Percentiles rank a stretch among this genome's conserved stretches.
phyloP scores from a whole-genome alignment of 2,797 vertebrate genomes.

The Catamblyrhynchus diadema region DNA sequence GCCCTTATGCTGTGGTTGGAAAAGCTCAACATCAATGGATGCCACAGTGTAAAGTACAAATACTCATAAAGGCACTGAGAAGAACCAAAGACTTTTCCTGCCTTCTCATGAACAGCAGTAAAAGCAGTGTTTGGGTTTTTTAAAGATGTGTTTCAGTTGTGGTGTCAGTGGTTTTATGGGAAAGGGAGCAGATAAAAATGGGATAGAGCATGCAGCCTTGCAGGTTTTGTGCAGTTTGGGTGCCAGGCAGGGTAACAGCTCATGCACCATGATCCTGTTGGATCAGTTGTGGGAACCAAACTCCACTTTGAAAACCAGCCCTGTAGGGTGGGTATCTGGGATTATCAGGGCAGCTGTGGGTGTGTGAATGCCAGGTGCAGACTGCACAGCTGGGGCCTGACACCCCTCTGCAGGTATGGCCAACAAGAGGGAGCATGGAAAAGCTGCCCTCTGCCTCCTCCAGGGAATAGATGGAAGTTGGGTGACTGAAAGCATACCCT shows the following conservation, averaged over 20 bases:
- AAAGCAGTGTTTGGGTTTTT: background rate
- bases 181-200: background rate
- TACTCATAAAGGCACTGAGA: background rate
- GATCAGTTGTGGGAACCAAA: background rate
- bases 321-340: background rate
- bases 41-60: background rate
- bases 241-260: background rate
- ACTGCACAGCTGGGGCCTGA: background rate
- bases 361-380: background rate
- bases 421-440: background rate
- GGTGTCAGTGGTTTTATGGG: background rate
- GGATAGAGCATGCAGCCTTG: background rate
- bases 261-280: accelerated
- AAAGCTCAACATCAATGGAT: background rate
- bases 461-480: background rate
- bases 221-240: background rate
- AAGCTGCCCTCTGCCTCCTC: background rate
- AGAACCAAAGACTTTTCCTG: background rate
- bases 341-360: background rate
- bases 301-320: background rate
- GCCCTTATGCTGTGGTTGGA: background rate
- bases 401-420: background rate
- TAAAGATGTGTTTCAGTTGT: background rate
- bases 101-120: background rate
- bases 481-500: background rate